phyloP scores from a whole-genome alignment of 2,113 vertebrate genomes.

The Orthonyx spaldingii region DNA sequence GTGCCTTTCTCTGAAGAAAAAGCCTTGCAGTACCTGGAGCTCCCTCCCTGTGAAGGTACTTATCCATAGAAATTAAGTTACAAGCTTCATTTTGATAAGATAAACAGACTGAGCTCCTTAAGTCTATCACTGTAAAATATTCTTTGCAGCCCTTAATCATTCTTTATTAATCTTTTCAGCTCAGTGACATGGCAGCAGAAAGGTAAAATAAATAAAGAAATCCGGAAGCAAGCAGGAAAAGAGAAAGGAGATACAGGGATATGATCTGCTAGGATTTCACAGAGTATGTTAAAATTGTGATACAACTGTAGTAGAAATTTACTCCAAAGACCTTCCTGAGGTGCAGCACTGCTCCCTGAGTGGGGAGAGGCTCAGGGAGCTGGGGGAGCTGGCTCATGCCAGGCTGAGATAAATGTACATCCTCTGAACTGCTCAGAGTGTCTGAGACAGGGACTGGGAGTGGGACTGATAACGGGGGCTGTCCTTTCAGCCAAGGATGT shows the following conservation, averaged over 20 bases:
- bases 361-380: accelerated
- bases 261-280: neutral
- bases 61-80: slow-evolving; percentile 22
- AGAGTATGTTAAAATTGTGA: neutral
- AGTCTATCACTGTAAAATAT: neutral
- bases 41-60: neutral
- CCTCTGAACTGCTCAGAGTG: accelerated
- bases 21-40: neutral
- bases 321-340: neutral
- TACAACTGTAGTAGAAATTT: accelerated
- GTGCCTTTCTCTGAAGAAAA: neutral
- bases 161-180: slow-evolving; percentile 20
- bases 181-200: neutral
- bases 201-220: neutral
- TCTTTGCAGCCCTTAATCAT: neutral
- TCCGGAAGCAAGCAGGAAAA: neutral
- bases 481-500: neutral
- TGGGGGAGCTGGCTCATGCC: neutral
- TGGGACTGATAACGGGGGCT: neutral
- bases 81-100: slow-evolving; percentile 17
- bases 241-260: neutral
- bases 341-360: neutral
- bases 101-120: slow-evolving; percentile 2
- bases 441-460: accelerated
- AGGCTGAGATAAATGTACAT: accelerated